phyloP scores from a whole-genome alignment of 2,113 vertebrate species.

The Emydura subglobosa region DNA sequence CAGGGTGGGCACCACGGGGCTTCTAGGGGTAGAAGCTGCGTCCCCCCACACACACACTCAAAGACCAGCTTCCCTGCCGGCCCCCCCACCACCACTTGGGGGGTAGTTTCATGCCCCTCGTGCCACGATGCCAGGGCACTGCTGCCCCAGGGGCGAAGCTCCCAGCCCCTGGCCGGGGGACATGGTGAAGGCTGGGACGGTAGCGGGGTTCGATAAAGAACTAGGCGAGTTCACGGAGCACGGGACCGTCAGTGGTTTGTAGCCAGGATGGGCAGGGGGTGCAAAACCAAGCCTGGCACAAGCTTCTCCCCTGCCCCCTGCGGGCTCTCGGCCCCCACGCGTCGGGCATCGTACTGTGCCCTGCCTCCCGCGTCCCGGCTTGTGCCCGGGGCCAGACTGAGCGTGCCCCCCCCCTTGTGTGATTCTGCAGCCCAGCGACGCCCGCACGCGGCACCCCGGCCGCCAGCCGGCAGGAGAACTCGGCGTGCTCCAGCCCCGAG shows the following conservation, averaged over 20 bases:
- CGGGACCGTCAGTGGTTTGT: too few species aligned
- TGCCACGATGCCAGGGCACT: not conserved
- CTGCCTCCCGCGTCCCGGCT: not conserved
- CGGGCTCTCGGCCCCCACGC: too few species aligned
- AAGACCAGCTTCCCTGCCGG: not conserved
- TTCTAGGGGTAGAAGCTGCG: not conserved
- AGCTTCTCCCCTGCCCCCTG: too few species aligned
- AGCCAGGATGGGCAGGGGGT: too few species aligned
- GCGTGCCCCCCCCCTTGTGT: not conserved
- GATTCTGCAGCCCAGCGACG: slow-evolving; percentile 39
- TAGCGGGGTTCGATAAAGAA: too few species aligned
- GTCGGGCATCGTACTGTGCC: not conserved
- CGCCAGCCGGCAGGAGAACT: not conserved
- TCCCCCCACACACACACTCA: not conserved
- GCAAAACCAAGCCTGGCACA: too few species aligned
- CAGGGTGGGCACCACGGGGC: not conserved
- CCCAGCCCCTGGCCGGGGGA: too few species aligned
- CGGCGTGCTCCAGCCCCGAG: not conserved
- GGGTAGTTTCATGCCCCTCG: not conserved
- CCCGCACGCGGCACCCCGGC: not conserved
- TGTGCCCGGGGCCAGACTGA: not conserved
- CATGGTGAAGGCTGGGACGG: too few species aligned
- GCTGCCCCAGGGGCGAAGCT: not conserved
- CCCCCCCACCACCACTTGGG: too few species aligned
- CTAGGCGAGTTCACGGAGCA: too few species aligned